These are phyloP conservation scores for Artemia sp. DNA, from an alignment of 2,888 invertebrate species.

Conservation along the genomic window DNA sequence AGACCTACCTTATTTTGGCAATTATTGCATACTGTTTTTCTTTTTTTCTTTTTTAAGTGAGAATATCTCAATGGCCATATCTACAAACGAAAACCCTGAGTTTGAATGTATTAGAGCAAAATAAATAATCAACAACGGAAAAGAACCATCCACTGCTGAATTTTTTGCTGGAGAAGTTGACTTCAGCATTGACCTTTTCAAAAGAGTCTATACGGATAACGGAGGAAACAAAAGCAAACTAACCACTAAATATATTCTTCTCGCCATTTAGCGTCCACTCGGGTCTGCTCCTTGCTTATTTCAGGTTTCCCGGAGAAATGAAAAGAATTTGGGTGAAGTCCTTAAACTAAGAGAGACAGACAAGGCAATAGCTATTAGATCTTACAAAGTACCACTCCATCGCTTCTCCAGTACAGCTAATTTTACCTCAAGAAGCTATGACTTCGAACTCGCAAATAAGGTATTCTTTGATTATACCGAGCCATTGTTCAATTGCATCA, in stretches of 20 bases:
- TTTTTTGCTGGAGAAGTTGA: slow-evolving; percentile 44
- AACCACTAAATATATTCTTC: slow-evolving; percentile 53
- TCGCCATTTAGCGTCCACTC: slow-evolving; percentile 74
- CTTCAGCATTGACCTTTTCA: slow-evolving; percentile 51
- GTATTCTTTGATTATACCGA: slow-evolving; percentile 46
- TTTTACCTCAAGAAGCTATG: slow-evolving; percentile 35
- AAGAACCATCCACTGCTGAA: slow-evolving; percentile 26
- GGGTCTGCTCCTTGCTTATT: slow-evolving; percentile 57
- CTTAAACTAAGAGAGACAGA: slow-evolving; percentile 42
- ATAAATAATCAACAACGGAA: no score
- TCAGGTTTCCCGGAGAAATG: slow-evolving; percentile 52
- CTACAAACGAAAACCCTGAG: no score
- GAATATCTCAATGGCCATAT: no score
- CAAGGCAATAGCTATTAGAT: slow-evolving; percentile 35
- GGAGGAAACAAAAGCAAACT: slow-evolving; percentile 14
- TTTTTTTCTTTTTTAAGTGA: no score
- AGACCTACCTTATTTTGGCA: no score
- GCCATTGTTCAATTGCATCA: slow-evolving; percentile 48
- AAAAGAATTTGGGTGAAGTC: slow-evolving; percentile 43
- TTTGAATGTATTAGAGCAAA: no score
- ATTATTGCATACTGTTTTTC: no score
- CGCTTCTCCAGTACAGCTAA: no score
- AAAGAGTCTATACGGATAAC: slow-evolving; percentile 18
- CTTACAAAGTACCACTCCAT: no score
- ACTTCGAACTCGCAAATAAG: slow-evolving; percentile 57